These are phyloP conservation scores for Pycnomerus fuliginosus DNA, from an alignment of 2,888 invertebrate genomes.

Conservation along the genomic window DNA sequence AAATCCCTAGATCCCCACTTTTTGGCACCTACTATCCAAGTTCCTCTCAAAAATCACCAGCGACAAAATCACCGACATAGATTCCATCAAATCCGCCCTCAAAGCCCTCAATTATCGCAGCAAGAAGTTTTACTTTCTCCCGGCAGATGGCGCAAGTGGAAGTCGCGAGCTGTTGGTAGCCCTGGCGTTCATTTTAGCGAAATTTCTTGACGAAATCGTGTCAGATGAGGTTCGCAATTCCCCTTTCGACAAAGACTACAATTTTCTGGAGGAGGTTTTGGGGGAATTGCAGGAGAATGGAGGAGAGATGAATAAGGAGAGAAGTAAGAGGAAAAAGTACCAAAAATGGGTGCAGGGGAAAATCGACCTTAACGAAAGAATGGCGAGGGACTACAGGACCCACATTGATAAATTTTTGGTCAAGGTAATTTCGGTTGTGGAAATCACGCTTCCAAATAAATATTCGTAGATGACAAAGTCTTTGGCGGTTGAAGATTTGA, in stretches of 20 bases:
- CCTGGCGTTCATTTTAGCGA: not conserved
- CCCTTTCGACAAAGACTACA: not conserved
- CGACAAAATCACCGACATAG: too few species aligned
- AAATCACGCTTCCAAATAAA: too few species aligned
- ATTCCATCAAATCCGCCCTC: not conserved
- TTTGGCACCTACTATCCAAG: not conserved
- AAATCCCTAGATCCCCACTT: not conserved
- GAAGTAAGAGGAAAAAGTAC: not conserved
- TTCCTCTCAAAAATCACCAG: not conserved
- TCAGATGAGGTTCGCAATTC: not conserved
- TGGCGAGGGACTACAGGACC: not conserved
- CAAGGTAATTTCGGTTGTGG: not conserved
- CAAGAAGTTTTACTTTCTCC: not conserved
- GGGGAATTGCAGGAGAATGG: not conserved
- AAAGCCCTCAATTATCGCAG: not conserved
- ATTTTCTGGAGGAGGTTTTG: too few species aligned
- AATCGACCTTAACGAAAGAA: not conserved
- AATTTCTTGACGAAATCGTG: not conserved
- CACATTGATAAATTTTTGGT: not conserved
- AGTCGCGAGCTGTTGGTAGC: not conserved
- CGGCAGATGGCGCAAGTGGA: not conserved
- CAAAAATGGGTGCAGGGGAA: not conserved
- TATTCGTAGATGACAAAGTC: too few species aligned
- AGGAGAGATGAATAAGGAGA: not conserved
- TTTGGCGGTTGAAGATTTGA: not conserved